Evolutionary conservation across 2,888 invertebrate species (phyloP).

Genomic region (Plagiodera versicolora): DNA sequence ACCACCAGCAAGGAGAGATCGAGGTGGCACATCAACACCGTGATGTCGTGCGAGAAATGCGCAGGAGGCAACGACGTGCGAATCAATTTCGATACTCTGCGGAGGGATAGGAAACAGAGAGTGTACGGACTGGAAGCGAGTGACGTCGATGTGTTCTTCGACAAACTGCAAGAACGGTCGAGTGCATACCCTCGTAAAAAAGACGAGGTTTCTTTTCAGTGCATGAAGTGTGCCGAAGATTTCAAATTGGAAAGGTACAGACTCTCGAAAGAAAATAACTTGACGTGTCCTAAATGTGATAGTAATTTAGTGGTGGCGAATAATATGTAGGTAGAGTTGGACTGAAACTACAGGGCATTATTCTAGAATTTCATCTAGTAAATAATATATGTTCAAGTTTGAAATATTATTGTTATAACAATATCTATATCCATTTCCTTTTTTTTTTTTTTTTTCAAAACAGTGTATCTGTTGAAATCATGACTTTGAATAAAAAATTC

Average conservation of each 20-base stretch:
- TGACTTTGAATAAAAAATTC: too few species aligned
- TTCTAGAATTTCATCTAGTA: too few species aligned
- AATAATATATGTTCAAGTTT: too few species aligned
- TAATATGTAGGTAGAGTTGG: background rate
- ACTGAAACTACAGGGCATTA: background rate
- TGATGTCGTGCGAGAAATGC: slow-evolving; percentile 56
- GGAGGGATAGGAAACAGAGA: slow-evolving; percentile 61
- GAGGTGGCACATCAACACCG: slow-evolving; percentile 58
- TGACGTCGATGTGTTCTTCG: slow-evolving; percentile 56
- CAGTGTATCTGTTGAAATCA: too few species aligned
- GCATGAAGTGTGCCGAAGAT: slow-evolving; percentile 65
- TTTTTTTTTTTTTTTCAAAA: too few species aligned
- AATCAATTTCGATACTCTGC: slow-evolving; percentile 65
- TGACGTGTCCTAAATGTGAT: slow-evolving; percentile 62
- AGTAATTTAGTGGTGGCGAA: slow-evolving; percentile 61
- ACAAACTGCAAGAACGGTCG: slow-evolving; percentile 42
- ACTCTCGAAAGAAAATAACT: slow-evolving; percentile 29
- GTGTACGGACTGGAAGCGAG: slow-evolving; percentile 61
- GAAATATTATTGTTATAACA: too few species aligned
- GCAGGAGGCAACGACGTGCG: slow-evolving; percentile 52
- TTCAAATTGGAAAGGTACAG: slow-evolving; percentile 57
- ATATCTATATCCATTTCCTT: background rate
- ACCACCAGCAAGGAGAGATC: slow-evolving; percentile 45
- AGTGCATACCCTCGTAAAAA: slow-evolving; percentile 19
- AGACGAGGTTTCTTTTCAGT: slow-evolving; percentile 53